Evolutionary conservation across 1,140 invertebrate genomes (phyloP).

Genomic region (Caenorhabditis brenneri): DNA sequence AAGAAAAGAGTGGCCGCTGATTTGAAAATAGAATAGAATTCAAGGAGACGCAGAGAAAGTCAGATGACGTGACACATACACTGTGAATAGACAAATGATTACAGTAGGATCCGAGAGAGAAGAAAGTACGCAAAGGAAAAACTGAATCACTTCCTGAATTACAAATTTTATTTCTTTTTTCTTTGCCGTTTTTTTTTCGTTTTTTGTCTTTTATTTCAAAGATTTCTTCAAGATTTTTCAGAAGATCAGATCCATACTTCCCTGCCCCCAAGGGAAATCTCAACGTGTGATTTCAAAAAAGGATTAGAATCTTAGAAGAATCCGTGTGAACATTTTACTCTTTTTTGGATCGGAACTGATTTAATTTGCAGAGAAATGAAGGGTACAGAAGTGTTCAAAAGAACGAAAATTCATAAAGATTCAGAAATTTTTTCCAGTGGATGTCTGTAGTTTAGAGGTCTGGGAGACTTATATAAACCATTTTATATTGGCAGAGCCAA

Average conservation of each 20-base stretch:
- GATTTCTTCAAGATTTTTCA: conserved; percentile 14
- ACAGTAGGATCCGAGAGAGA: neutral
- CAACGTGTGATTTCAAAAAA: too few relatives aligned
- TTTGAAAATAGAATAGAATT: neutral
- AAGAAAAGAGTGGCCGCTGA: conserved; percentile 9
- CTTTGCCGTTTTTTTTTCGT: neutral
- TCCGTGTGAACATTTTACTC: too few relatives aligned
- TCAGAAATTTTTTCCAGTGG: too few relatives aligned
- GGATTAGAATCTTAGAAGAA: too few relatives aligned
- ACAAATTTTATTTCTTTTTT: conserved; percentile 28
- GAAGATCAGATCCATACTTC: neutral
- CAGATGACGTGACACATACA: conserved; percentile 43
- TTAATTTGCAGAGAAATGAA: too few relatives aligned
- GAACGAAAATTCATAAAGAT: too few relatives aligned
- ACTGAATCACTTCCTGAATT: conserved; percentile 36
- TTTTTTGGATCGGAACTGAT: too few relatives aligned
- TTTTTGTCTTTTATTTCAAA: neutral
- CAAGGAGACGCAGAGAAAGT: neutral
- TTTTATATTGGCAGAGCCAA: too few relatives aligned
- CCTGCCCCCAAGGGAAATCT: conserved; percentile 12
- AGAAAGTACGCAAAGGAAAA: conserved; percentile 7
- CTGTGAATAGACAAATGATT: conserved; percentile 42
- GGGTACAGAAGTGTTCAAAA: too few relatives aligned
- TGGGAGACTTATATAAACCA: too few relatives aligned
- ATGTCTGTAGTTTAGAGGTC: too few relatives aligned